Evolutionary conservation across 2,888 invertebrate genomes (phyloP).

Genomic region (Erannis defoliaria): DNA sequence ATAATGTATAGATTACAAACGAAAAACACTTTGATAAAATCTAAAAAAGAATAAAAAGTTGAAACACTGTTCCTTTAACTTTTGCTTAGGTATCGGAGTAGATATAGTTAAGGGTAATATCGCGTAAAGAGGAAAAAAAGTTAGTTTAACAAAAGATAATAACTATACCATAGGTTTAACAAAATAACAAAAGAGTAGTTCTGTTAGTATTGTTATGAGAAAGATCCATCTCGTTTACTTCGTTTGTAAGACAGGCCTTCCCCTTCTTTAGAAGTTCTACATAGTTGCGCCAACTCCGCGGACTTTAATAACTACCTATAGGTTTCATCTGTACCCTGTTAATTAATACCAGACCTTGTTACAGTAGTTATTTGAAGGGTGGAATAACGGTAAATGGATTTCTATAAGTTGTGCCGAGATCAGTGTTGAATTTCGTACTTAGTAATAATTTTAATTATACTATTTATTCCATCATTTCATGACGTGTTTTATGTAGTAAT

Average conservation of each 20-base stretch:
- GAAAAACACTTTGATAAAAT: too few species aligned
- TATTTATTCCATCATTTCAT: too few species aligned
- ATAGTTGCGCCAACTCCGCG: slow-evolving; percentile 14
- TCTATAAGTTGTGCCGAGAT: not conserved
- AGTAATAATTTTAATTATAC: not conserved
- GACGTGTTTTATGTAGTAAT: too few species aligned
- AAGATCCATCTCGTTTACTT: slow-evolving; percentile 1
- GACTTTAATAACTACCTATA: too few species aligned
- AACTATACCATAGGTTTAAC: too few species aligned
- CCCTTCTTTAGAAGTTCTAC: slow-evolving; percentile 5
- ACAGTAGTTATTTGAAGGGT: slow-evolving; percentile 6
- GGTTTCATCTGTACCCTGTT: slow-evolving; percentile 7
- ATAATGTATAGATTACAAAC: too few species aligned
- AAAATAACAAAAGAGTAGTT: not conserved
- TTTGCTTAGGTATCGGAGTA: too few species aligned
- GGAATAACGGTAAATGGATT: not conserved
- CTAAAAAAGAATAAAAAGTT: too few species aligned
- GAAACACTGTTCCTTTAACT: too few species aligned
- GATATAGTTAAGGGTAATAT: too few species aligned
- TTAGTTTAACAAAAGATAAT: too few species aligned
- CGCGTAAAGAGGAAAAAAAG: too few species aligned
- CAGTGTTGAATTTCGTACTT: not conserved
- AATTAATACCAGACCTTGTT: slow-evolving; percentile 17
- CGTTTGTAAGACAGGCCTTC: slow-evolving; percentile 7
- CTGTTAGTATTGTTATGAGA: not conserved